Conservation (phyloP, 2,113 vertebrate genomes). For the Eolophus roseicapilla region DNA sequence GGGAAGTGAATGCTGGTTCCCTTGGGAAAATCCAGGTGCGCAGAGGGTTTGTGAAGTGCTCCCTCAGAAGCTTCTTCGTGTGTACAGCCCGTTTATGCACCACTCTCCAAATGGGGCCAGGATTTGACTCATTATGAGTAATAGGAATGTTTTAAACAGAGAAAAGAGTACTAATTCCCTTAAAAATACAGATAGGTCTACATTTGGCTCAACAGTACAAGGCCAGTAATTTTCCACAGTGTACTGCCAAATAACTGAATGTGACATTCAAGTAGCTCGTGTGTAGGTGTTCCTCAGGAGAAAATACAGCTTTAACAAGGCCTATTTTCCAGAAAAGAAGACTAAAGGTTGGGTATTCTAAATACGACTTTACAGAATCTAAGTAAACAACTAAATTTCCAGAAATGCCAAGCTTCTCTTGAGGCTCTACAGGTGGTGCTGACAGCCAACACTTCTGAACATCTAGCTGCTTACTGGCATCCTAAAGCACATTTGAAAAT, state of each 20-base stretch:
- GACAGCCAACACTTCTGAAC: not conserved
- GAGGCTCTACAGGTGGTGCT: slow-evolving; percentile 1
- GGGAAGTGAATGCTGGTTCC: rapidly evolving
- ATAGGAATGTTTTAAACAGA: slow-evolving; percentile 20
- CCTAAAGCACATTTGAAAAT: not conserved
- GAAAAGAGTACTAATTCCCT: slow-evolving; percentile 12
- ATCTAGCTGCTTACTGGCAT: not conserved
- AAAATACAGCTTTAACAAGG: not conserved
- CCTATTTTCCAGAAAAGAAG: not conserved
- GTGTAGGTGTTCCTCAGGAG: slow-evolving; percentile 29
- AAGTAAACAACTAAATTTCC: not conserved
- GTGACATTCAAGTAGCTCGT: slow-evolving; percentile 14
- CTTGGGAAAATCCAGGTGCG: not conserved
- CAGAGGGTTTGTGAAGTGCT: not conserved
- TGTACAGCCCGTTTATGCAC: not conserved
- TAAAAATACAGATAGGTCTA: slow-evolving; percentile 26
- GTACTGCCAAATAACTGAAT: not conserved
- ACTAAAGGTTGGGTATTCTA: not conserved
- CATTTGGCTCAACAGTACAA: not conserved
- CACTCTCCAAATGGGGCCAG: not conserved
- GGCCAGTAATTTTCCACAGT: slow-evolving; percentile 29
- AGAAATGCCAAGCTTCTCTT: not conserved
- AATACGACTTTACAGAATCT: not conserved
- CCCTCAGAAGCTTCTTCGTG: not conserved
- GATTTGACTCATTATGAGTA: slow-evolving; percentile 44